Conservation (phyloP, 2,113 vertebrate species). For the Scytalopus superciliaris region DNA sequence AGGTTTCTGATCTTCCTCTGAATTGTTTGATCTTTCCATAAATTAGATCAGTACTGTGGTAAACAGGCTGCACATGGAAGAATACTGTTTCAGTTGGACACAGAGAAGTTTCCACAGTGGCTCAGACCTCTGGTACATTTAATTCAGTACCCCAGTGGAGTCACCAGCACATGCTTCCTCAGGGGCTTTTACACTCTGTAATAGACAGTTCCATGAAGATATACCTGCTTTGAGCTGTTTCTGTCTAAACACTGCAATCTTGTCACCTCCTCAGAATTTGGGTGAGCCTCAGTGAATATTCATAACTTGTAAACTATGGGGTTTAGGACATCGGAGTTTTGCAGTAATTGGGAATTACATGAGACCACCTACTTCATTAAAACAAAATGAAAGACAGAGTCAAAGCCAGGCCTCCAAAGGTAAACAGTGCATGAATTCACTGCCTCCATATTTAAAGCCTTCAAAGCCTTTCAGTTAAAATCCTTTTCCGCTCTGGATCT, state of each 20-base stretch:
- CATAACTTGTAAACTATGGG: background rate
- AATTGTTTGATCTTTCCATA: background rate
- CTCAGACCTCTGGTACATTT: background rate
- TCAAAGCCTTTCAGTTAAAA: constrained; percentile 65
- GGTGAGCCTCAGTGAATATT: background rate
- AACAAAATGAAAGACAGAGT: constrained; percentile 51
- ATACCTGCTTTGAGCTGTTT: background rate
- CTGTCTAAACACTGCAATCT: background rate
- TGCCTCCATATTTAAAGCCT: constrained; percentile 45
- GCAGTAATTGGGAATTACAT: background rate
- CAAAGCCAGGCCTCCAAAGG: constrained; percentile 47
- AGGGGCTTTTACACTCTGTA: background rate
- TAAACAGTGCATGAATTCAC: constrained; percentile 63
- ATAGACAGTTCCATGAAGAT: background rate
- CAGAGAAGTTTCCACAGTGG: background rate
- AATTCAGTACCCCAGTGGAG: background rate
- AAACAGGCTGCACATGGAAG: background rate
- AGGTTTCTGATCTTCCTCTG: background rate
- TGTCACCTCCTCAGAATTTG: background rate
- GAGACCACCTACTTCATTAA: constrained; percentile 61
- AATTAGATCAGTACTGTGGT: background rate
- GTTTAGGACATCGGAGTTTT: background rate
- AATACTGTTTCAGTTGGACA: background rate
- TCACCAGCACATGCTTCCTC: background rate
- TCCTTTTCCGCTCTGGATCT: constrained; percentile 63